These are phyloP conservation scores for Ophion obscuratus DNA, from an alignment of 2,888 invertebrate species.

Conservation along the genomic window DNA sequence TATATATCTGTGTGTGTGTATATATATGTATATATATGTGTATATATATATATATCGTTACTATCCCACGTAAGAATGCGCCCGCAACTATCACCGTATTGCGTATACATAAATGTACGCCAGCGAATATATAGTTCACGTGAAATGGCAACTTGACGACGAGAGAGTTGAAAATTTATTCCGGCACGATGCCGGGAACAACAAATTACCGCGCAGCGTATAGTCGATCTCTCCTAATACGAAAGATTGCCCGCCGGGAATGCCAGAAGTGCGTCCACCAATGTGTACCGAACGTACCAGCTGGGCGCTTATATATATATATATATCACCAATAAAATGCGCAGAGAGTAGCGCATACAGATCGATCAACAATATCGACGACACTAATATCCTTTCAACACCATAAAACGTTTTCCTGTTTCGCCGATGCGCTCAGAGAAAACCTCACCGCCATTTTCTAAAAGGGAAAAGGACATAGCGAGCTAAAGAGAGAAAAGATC, in stretches of 20 bases:
- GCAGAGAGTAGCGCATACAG: background rate
- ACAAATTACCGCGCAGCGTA: conserved; percentile 78
- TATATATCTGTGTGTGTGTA: background rate
- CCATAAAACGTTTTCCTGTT: conserved; percentile 37
- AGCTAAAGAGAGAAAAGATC: conserved; percentile 37
- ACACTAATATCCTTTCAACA: conserved; percentile 41
- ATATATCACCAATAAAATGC: conserved; percentile 3
- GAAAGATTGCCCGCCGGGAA: conserved; percentile 77
- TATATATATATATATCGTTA: conserved; percentile 15
- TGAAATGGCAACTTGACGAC: conserved; percentile 47
- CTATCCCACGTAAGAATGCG: conserved; percentile 67
- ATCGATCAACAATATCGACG: conserved; percentile 52
- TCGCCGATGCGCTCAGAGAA: background rate
- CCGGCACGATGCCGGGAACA: conserved; percentile 80
- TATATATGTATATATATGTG: too few relatives aligned
- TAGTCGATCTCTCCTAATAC: conserved; percentile 83
- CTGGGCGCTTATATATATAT: conserved; percentile 29
- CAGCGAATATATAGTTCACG: conserved; percentile 45
- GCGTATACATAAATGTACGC: conserved; percentile 24
- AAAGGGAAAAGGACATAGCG: background rate
- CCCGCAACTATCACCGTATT: conserved; percentile 51
- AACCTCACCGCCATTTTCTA: too few relatives aligned
- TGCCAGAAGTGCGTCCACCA: conserved; percentile 72
- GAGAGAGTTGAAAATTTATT: conserved; percentile 81
- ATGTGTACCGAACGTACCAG: conserved; percentile 40